These are phyloP conservation scores for Probosciger aterrimus DNA, from an alignment of 2,113 vertebrate genomes.

Conservation along the genomic window DNA sequence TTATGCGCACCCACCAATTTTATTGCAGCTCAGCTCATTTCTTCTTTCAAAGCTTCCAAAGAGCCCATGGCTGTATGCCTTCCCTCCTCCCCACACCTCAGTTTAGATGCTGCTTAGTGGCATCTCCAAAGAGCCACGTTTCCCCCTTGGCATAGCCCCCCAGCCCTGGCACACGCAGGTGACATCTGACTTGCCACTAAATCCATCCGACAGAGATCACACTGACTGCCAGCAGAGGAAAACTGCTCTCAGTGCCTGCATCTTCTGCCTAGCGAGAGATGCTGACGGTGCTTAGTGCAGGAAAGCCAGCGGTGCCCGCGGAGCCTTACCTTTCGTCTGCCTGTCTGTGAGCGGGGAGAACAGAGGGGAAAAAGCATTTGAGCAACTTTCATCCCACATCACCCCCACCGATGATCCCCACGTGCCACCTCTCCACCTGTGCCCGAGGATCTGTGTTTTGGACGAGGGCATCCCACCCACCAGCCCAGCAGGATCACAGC, in stretches of 20 bases:
- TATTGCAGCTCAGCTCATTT: neutral
- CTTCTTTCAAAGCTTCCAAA: neutral
- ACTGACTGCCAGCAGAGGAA: neutral
- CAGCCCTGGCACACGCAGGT: neutral
- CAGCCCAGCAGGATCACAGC: neutral
- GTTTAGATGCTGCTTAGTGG: no score
- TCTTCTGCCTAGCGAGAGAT: neutral
- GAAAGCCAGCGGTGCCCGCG: fast-evolving
- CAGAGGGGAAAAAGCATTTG: neutral
- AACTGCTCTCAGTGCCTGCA: neutral
- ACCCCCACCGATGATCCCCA: neutral
- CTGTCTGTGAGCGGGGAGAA: slow-evolving; percentile 71
- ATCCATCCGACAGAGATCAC: neutral
- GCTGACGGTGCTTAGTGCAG: neutral
- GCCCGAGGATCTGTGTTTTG: fast-evolving
- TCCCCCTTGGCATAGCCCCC: fast-evolving
- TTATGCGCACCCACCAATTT: neutral
- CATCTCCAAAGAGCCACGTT: fast-evolving
- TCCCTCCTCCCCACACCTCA: neutral
- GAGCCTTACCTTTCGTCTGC: slow-evolving; percentile 74
- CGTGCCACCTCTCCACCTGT: neutral
- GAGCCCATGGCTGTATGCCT: fast-evolving
- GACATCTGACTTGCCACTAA: neutral
- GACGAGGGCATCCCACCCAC: neutral
- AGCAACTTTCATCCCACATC: neutral